These are phyloP conservation scores for Trachelus troglodyta DNA, from an alignment of 2,888 invertebrate species.

Conservation along the genomic window DNA sequence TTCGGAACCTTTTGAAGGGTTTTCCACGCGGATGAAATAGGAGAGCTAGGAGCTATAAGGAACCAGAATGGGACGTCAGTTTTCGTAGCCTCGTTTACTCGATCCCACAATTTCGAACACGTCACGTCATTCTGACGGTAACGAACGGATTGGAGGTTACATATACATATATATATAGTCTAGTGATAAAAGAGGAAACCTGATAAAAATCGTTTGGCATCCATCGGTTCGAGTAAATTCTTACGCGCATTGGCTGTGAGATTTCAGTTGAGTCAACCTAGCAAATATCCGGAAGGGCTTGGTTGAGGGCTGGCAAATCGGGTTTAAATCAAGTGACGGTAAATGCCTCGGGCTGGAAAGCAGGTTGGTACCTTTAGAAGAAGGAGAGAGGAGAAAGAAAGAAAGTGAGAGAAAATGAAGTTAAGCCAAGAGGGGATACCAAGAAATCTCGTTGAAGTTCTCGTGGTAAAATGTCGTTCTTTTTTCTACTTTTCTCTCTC, in stretches of 20 bases:
- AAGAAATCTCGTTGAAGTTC: neutral
- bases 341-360: slow-evolving; percentile 41
- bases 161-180: neutral
- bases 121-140: neutral
- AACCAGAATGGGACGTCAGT: neutral
- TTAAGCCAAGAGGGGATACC: neutral
- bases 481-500: slow-evolving; percentile 29
- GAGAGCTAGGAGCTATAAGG: neutral
- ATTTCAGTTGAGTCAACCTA: slow-evolving; percentile 46
- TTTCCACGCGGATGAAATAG: neutral
- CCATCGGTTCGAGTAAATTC: slow-evolving; percentile 6
- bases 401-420: slow-evolving; percentile 17
- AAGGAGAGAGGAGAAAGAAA: slow-evolving; percentile 24
- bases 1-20: neutral
- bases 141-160: neutral
- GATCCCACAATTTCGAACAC: neutral
- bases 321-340: slow-evolving; percentile 58
- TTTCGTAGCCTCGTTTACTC: neutral
- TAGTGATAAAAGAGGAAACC: neutral
- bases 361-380: slow-evolving; percentile 21
- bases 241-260: slow-evolving; percentile 1
- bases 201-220: slow-evolving; percentile 3
- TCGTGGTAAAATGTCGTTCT: neutral
- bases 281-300: slow-evolving; percentile 53
- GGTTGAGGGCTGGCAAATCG: slow-evolving; percentile 46